Evolutionary conservation across 2,797 vertebrate species (phyloP), one percentile per base, ranked within the genome.

Genomic region (Clamator glandarius): DNA sequence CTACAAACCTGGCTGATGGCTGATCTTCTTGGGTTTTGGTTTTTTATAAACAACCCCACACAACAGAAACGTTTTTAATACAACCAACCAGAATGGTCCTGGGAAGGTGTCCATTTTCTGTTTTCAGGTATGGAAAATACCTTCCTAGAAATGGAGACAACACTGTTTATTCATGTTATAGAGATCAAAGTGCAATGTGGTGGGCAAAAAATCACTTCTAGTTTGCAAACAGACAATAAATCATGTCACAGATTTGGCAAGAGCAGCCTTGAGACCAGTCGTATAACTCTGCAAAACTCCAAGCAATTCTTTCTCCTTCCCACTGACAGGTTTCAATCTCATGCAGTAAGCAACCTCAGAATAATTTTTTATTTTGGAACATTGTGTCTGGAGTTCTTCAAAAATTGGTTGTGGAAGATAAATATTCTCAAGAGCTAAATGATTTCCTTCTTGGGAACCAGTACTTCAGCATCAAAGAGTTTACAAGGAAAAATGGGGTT

Each of bases 381-480:
- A 79, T 97, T 29, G 96, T 98, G 14, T 97, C 97, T 79, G 94
- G 94, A 64, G 96, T 96, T 61, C 68, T 98, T 51, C 76, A 94
- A 46, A 89, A 94, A 35, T 52, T 92, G 55, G 25, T 74, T 76
- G 14, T 33, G 14, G 39, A 31, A 35, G 28, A 75, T 4, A 97
- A 96, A 67, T 84, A 62, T n/a, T 76, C 54, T 58, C 76, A 92
- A 82, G 96, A 97, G 39, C 42, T 97, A 52, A 44, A 51, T 36
- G 62, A 98, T 86, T 98, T 98, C 87, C 80, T 98, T 50, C 75
- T 69, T 28, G 91, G 90, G 58, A 96, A 98, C 76, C 96, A 97
- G 91, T 97, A 98, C 77, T 98, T 98, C 95, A 98, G 97, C 90
- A 98, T 98, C 92, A 97, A 95, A 81, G 97, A 98, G 5, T 98